These are phyloP conservation scores for Prionace glauca DNA, from an alignment of 2,797 vertebrate genomes.

Conservation along the genomic window DNA sequence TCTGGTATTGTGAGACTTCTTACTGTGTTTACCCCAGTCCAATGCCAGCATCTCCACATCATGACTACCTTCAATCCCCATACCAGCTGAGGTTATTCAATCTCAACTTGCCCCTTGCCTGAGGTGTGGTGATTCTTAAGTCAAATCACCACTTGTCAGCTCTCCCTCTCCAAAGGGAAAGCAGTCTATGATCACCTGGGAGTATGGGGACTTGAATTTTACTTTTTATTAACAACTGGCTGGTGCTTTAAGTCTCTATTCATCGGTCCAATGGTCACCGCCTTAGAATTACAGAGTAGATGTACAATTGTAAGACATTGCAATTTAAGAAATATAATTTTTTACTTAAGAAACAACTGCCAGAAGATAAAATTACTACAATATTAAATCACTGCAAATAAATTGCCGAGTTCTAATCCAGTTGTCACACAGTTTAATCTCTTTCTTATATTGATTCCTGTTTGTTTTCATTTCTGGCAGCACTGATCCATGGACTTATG, in stretches of 20 bases:
- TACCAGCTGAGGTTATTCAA: too few species aligned
- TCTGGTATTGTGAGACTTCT: too few species aligned
- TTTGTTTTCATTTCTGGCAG: not conserved
- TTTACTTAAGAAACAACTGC: not conserved
- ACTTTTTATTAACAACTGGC: not conserved
- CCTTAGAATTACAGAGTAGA: not conserved
- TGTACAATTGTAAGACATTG: not conserved
- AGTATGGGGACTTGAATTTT: not conserved
- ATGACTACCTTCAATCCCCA: too few species aligned
- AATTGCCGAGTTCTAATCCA: not conserved
- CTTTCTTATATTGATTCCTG: not conserved
- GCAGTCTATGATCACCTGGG: too few species aligned
- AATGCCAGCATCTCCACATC: too few species aligned
- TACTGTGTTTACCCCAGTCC: too few species aligned
- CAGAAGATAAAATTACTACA: not conserved
- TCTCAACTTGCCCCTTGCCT: too few species aligned
- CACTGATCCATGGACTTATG: not conserved
- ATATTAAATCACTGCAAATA: not conserved
- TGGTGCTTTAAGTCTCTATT: not conserved
- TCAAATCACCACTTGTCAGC: too few species aligned
- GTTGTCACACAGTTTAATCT: not conserved
- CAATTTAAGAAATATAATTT: not conserved
- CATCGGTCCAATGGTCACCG: not conserved
- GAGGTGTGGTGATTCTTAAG: too few species aligned
- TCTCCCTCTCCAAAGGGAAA: too few species aligned